Conservation (phyloP, 2,888 invertebrate species). For the Drosophila peninsularis region DNA sequence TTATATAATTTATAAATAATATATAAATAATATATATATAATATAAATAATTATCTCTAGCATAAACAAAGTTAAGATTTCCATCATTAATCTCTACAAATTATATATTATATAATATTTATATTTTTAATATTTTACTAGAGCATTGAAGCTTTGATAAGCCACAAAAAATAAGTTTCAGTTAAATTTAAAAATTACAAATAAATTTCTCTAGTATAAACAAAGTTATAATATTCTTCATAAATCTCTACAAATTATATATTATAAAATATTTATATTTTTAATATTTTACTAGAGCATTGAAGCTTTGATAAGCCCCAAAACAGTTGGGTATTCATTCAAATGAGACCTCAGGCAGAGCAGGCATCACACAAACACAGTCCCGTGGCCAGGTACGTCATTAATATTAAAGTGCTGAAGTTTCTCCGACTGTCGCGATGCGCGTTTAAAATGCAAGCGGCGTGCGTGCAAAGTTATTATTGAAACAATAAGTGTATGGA, state of each 20-base stretch:
- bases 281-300: not conserved
- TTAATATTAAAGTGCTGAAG: conserved; percentile 56
- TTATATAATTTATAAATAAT: too few relatives aligned
- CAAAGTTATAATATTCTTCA: too few relatives aligned
- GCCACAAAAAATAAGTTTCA: too few relatives aligned
- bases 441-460: conserved; percentile 61
- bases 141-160: not conserved
- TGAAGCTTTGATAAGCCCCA: not conserved
- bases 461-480: conserved; percentile 58
- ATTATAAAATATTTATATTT: not conserved
- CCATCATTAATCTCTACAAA: too few relatives aligned
- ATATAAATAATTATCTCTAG: too few relatives aligned
- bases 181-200: too few relatives aligned
- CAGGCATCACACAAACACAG: conserved; percentile 27
- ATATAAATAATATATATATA: too few relatives aligned
- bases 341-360: conserved; percentile 59
- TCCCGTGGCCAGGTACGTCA: conserved; percentile 15
- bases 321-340: conserved; percentile 52
- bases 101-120: not conserved
- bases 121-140: not conserved
- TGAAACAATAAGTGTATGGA: conserved; percentile 42
- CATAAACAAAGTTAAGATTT: too few relatives aligned
- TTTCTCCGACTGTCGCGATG: conserved; percentile 36
- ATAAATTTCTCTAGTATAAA: too few relatives aligned
- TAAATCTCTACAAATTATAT: too few relatives aligned